Evolutionary conservation across 2,888 invertebrate genomes (phyloP).

Genomic region (Eupithecia subumbrata): DNA sequence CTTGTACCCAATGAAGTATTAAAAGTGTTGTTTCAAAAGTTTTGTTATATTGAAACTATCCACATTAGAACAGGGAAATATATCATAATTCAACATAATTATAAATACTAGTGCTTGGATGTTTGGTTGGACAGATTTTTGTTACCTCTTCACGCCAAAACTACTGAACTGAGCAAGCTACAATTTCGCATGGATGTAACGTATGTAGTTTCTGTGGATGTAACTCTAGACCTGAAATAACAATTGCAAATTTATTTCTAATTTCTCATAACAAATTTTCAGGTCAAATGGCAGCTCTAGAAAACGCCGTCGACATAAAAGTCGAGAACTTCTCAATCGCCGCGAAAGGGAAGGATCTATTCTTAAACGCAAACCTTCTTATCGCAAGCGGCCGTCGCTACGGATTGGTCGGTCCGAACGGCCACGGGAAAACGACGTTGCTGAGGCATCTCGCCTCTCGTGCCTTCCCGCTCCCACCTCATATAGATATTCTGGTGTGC

Average conservation of each 20-base stretch:
- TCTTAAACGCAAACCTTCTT: conserved; percentile 96
- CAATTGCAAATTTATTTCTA: neutral
- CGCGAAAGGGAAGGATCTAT: conserved; percentile 98
- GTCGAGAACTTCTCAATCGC: conserved; percentile 99
- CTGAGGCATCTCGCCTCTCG: conserved; percentile 95
- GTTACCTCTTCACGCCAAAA: too few relatives aligned
- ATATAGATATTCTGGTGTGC: conserved; percentile 97
- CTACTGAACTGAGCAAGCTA: neutral
- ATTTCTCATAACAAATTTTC: conserved; percentile 11
- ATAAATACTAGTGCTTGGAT: too few relatives aligned
- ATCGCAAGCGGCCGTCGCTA: conserved; percentile 97
- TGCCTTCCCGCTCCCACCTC: conserved; percentile 96
- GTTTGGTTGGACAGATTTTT: too few relatives aligned
- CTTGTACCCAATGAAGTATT: too few relatives aligned
- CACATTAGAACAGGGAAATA: too few relatives aligned
- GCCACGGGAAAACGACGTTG: conserved; percentile 99
- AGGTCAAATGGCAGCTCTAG: conserved; percentile 90
- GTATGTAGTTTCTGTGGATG: neutral
- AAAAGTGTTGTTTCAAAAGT: too few relatives aligned
- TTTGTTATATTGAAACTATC: too few relatives aligned
- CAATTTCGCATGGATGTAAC: neutral
- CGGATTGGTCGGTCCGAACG: conserved; percentile 99
- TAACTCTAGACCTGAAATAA: neutral
- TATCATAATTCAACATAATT: too few relatives aligned
- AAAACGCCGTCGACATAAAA: conserved; percentile 98